Percentiles rank a stretch among this genome's conserved stretches.
phyloP scores from a whole-genome alignment of 2,888 invertebrate species.

The Drosophila differens region DNA sequence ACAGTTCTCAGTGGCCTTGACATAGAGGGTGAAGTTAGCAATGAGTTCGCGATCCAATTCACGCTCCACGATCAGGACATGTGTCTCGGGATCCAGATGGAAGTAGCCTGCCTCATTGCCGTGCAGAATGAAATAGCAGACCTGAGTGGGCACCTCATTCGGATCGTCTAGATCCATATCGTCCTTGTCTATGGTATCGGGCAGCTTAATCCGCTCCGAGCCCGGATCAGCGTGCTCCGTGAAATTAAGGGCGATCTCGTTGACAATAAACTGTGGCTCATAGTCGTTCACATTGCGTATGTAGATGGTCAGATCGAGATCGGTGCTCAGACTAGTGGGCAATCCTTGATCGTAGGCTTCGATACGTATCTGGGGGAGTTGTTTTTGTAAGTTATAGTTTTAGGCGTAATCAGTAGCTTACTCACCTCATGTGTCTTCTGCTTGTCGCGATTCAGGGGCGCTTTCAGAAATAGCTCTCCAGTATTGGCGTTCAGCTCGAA shows the following conservation, averaged over 20 bases:
- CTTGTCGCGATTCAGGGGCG: constrained; percentile 91
- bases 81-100: constrained; percentile 89
- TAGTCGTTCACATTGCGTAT: constrained; percentile 95
- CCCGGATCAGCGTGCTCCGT: constrained; percentile 89
- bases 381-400: background rate
- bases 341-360: constrained; percentile 95
- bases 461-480: constrained; percentile 91
- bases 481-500: constrained; percentile 92
- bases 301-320: constrained; percentile 94
- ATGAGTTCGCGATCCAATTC: constrained; percentile 91
- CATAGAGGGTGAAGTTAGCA: constrained; percentile 89
- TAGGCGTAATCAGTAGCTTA: background rate
- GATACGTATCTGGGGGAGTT: constrained; percentile 89
- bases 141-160: constrained; percentile 92
- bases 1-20: constrained; percentile 95
- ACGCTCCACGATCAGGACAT: constrained; percentile 86
- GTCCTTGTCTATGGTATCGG: constrained; percentile 94
- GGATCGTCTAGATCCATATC: constrained; percentile 94
- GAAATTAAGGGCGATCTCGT: constrained; percentile 90
- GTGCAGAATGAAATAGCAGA: constrained; percentile 96
- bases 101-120: constrained; percentile 92
- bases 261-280: constrained; percentile 93
- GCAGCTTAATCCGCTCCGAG: constrained; percentile 89
- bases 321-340: constrained; percentile 94
- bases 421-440: constrained; percentile 95